Conservation (phyloP, 2,888 invertebrate genomes). For the Rhopalosiphum nymphaeae region DNA sequence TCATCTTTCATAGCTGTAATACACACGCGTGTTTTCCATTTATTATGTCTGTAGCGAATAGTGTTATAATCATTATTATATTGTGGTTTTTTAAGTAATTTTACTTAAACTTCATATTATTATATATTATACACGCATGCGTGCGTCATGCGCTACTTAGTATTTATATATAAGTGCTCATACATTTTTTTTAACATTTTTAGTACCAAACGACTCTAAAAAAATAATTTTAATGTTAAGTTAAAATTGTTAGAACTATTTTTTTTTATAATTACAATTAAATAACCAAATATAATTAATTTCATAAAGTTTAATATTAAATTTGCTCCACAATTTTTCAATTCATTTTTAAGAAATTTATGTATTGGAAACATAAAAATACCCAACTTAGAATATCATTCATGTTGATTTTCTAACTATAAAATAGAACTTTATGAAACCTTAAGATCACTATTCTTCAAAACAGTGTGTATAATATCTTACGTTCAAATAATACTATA, state of each 20-base stretch:
- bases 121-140: not conserved
- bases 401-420: not conserved
- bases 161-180: no score
- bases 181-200: not conserved
- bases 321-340: not conserved
- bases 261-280: not conserved
- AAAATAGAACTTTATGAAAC: not conserved
- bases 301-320: not conserved
- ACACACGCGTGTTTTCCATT: not conserved
- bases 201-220: not conserved
- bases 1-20: constrained; percentile 84
- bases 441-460: not conserved
- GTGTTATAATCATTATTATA: not conserved
- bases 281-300: not conserved
- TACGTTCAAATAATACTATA: not conserved
- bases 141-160: no score
- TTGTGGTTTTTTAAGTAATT: not conserved
- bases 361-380: not conserved
- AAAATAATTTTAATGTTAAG: not conserved
- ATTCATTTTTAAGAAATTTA: not conserved
- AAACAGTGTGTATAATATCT: not conserved
- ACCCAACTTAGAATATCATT: not conserved
- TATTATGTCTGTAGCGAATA: not conserved
- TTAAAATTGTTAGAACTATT: not conserved
- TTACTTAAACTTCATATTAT: not conserved